Evolutionary conservation across 2,113 vertebrate genomes (phyloP).

Genomic region (Excalfactoria chinensis): DNA sequence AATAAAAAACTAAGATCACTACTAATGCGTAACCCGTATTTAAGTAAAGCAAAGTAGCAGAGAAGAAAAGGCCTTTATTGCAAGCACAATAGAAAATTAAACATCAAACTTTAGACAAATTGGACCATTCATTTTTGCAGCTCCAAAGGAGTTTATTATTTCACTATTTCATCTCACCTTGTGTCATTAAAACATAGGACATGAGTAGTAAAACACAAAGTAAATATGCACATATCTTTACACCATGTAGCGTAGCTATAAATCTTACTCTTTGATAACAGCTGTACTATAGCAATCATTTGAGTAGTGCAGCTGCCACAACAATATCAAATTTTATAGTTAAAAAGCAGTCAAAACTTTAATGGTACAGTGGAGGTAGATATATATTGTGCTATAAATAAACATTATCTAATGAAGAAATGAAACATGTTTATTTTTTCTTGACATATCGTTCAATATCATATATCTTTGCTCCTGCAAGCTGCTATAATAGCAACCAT

Average conservation of each 20-base stretch:
- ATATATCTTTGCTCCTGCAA: constrained; percentile 73
- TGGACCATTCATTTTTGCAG: constrained; percentile 15
- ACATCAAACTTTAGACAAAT: constrained; percentile 42
- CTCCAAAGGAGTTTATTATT: constrained; percentile 71
- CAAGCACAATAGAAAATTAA: constrained; percentile 39
- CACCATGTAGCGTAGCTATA: constrained; percentile 75
- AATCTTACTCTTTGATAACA: constrained; percentile 81
- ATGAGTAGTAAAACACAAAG: constrained; percentile 79
- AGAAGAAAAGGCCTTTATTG: neutral
- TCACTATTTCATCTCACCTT: constrained; percentile 80
- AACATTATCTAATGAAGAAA: constrained; percentile 84
- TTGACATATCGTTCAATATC: constrained; percentile 68
- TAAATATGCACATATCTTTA: constrained; percentile 84
- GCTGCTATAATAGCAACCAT: constrained; percentile 76
- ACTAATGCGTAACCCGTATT: neutral
- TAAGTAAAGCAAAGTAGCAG: neutral
- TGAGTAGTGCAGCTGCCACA: constrained; percentile 82
- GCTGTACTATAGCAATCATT: constrained; percentile 81
- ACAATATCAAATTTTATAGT: constrained; percentile 85
- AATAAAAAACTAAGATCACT: neutral
- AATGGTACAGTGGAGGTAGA: constrained; percentile 81
- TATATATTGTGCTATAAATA: constrained; percentile 82
- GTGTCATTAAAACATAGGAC: constrained; percentile 81
- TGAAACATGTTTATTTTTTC: constrained; percentile 79
- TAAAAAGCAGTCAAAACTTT: constrained; percentile 85